Base-by-base conservation (phyloP, 2,888 invertebrate species). In the Drosophila fulvimacula region DNA sequence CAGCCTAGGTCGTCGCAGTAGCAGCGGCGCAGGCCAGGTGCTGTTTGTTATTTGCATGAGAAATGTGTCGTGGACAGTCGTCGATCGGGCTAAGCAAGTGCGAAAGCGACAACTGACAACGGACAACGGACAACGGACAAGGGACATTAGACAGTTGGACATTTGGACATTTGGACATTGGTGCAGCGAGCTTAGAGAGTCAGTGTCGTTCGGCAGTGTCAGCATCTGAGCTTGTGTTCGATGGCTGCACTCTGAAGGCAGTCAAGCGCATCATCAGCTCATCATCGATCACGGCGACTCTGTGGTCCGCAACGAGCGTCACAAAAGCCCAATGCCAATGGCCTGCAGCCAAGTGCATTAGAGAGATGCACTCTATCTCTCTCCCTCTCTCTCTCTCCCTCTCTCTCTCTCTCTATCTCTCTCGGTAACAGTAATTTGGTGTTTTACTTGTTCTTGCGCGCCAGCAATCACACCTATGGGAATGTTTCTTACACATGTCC, bases 381-480 rank as follows among this genome's bases (percentile, higher is more conserved):
- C 62, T 24, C 21, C 19, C 9, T 7, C 51, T 21, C 56, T 17
- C 19, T 39, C 34, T 10, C 53, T 49, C 46, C 24, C 55, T 51
- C 49, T 34, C 24, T 53, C 13, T 39, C 27, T n/a, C 52, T 49
- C 46, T 36, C 55, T 51, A 55, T 24, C 21, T 56, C 9, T 30
- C 21, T 34, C 61, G 59, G 78, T 83, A 88, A 84, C 83, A 85
- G 83, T 84, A 80, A 84, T 84, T 85, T 88, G 81, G 88, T 86
- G 86, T 88, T 86, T 84, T 88, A 81, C 85, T 88, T 85, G 85
- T 83, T 85, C 81, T 83, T 71, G 88, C 88, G 85, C 88, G 85
- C 87, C 87, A 67, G 84, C 88, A 88, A 85, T 85, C 85, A 88
- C 88, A 85, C 85, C 88, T 85, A 85, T 85, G 89, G 87, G 85